Conservation (phyloP, 1,140 invertebrate species). For the Penaeus chinensis region DNA sequence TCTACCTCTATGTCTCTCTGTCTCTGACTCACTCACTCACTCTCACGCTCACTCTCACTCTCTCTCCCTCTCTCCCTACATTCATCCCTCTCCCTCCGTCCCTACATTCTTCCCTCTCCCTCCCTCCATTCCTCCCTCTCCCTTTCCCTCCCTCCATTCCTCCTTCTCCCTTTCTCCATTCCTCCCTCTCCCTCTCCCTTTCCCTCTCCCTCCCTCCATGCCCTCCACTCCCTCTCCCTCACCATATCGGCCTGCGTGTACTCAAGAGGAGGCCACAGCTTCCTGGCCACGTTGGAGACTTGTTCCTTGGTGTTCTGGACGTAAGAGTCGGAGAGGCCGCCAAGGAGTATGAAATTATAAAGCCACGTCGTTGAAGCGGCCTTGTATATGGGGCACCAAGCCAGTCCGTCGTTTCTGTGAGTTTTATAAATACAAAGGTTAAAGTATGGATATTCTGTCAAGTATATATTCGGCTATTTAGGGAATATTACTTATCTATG, state of each 20-base stretch:
- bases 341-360: constrained; percentile 72
- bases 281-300: constrained; percentile 68
- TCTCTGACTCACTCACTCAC: neutral
- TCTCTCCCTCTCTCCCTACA: neutral
- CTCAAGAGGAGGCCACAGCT: constrained; percentile 69
- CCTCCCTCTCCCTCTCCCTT: neutral
- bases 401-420: constrained; percentile 69
- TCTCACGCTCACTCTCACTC: neutral
- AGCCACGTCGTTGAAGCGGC: constrained; percentile 72
- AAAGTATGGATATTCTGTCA: no score
- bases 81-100: no score
- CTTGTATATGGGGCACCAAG: constrained; percentile 74
- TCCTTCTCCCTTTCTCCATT: neutral
- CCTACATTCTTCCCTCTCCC: neutral
- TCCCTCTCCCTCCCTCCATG: neutral
- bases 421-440: no score
- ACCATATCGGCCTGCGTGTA: constrained; percentile 68
- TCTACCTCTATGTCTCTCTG: neutral
- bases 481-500: no score
- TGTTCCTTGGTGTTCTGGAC: constrained; percentile 68
- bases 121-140: neutral
- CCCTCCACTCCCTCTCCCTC: constrained; percentile 38
- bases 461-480: neutral
- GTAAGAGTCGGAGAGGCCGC: constrained; percentile 68
- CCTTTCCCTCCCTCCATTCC: no score